phyloP scores from a whole-genome alignment of 2,888 invertebrate genomes.

The Scrobipalpa atriplicella region DNA sequence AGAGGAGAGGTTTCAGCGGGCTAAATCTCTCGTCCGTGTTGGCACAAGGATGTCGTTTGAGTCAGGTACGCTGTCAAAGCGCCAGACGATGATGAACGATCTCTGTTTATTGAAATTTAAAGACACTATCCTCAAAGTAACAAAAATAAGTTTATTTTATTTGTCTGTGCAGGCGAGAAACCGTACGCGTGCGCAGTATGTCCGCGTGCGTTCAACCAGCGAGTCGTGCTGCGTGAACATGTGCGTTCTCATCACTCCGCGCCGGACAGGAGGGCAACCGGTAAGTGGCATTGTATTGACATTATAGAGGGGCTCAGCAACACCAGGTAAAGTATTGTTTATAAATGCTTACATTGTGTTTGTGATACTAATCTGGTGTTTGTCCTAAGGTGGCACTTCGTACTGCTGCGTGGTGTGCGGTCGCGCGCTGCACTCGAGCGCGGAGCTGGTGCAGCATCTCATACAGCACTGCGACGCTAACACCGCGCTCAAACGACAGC shows the following conservation, averaged over 20 bases:
- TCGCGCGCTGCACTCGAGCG: constrained; percentile 86
- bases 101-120: too few species aligned
- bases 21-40: too few species aligned
- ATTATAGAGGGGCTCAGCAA: too few species aligned
- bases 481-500: constrained; percentile 90
- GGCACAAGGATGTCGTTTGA: too few species aligned
- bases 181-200: constrained; percentile 95
- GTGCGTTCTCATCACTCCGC: constrained; percentile 94
- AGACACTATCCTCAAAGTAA: too few species aligned
- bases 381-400: constrained; percentile 84
- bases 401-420: constrained; percentile 91
- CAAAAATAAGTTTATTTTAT: neutral
- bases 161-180: constrained; percentile 88
- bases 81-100: too few species aligned
- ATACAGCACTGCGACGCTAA: constrained; percentile 94
- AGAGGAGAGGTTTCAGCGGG: too few species aligned
- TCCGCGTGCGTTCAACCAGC: constrained; percentile 93
- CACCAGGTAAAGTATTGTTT: too few species aligned
- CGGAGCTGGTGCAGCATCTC: constrained; percentile 90
- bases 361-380: too few species aligned
- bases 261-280: constrained; percentile 86
- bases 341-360: too few species aligned
- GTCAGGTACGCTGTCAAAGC: too few species aligned
- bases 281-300: constrained; percentile 42
- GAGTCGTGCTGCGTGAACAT: constrained; percentile 92